phyloP scores from a whole-genome alignment of 2,113 vertebrate genomes.

The Cathartes aura region DNA sequence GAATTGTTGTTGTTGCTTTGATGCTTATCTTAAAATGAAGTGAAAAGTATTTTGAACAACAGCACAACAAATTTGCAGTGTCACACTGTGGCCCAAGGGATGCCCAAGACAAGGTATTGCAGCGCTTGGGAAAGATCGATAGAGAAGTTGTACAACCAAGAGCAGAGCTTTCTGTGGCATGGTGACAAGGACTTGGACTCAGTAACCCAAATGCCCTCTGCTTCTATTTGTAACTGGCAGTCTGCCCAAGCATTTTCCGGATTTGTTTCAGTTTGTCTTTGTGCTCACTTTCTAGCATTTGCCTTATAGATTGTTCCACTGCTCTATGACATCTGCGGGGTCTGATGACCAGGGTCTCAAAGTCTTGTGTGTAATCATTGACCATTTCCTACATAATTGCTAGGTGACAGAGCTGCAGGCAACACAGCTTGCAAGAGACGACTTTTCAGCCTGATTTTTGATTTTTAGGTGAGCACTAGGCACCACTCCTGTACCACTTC shows the following conservation, averaged over 20 bases:
- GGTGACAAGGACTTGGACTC: neutral
- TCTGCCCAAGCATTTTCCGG: neutral
- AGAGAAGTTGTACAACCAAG: neutral
- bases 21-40: neutral
- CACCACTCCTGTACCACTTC: neutral
- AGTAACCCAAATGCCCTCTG: neutral
- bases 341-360: neutral
- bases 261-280: neutral
- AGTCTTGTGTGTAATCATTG: neutral
- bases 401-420: neutral
- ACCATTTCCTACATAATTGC: fast-evolving
- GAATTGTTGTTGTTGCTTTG: neutral
- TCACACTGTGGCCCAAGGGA: neutral
- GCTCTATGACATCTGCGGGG: neutral
- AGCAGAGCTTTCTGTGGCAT: neutral
- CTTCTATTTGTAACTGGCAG: neutral
- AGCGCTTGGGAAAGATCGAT: neutral
- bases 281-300: neutral
- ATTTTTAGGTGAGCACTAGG: neutral
- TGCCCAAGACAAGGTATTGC: neutral
- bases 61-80: neutral
- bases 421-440: neutral
- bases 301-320: neutral
- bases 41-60: neutral
- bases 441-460: neutral